Base-by-base conservation (phyloP, 2,797 vertebrate species). In the Coilia nasus region DNA sequence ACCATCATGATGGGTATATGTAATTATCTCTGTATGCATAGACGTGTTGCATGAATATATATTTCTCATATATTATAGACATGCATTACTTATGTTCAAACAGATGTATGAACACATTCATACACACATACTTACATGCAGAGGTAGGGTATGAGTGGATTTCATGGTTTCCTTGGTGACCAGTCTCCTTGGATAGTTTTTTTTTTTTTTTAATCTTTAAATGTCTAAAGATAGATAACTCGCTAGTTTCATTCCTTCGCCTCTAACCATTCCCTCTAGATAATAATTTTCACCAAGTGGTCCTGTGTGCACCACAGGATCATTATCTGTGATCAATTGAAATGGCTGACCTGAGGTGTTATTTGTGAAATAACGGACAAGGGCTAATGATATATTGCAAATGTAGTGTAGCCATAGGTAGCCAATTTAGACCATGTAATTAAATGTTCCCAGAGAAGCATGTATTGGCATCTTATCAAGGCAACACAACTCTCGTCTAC, bases 101-200 rank as follows among this genome's bases (percentile, higher is more conserved):
- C 59, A 7, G 21, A 62, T n/a, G 6, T 2, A 62, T 2, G 14
- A 2, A 11, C 62, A 28, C 62, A 28, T 14, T 28, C 23, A 31
- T 5, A 67, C 23, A 28, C 62, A 31, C 62, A 67, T 28, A 28
- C 25, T 31, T 28, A 14, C 62, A 14, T 15, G 31, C 50, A 54
- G 50, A 54, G 50, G 14, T 54, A 3, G 7, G 50, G 50, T 14
- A 54, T 54, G 62, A 28, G 5, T 28, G 25, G 62, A 67, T 54
- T 54, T 54, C 50, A 14, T 28, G 62, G 62, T 67, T 67, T 67
- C 62, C 62, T 67, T 67, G 62, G 62, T 28, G 62, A 67, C 62
- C 62, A 28, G 23, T 67, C 62, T 67, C 25, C 11, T 28, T 7
- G 23, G 62, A 7, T 25, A 31, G 9, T 67, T 2, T 67, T 67